Base-by-base conservation (phyloP, 2,113 vertebrate species). In the Callocephalon fimbriatum region DNA sequence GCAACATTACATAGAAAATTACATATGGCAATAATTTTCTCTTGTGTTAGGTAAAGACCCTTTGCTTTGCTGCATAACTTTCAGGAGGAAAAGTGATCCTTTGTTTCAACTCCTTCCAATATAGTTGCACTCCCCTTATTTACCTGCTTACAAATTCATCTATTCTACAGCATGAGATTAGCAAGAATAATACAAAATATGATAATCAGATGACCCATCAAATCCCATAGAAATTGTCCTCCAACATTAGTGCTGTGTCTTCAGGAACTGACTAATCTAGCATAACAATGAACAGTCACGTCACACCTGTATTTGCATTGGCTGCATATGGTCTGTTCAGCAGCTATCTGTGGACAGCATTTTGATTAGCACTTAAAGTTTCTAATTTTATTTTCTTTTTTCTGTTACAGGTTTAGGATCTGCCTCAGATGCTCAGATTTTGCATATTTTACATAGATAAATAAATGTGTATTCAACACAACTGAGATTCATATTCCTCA, bases 141-240 rank as follows among this genome's bases (percentile, higher is more conserved):
- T 95, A 88, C 37, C 31, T 84, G 53, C 44, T 89, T 3, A 19
- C 25, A 77, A 65, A 86, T 88, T 61, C 66, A 84, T 37, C 44
- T 90, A 19, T 56, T 78, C 56, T 72, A 61, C 70, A n/a, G 32
- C 23, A 81, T 6, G n/a, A 88, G 42, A 93, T 81, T 85, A 88
- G 54, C n/a, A 62, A 88, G 29, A 93, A 90, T 88, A 90, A 93
- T 54, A 75, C 1, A 6, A 95, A 90, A 88, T 86, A 95, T 90
- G 95, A 67, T 86, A 95, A 96, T 95, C n/a, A 95, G 76, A 71
- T 86, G 92, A 93, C 79, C 95, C 56, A 78, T 32, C 47, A 93
- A 91, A 88, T 63, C 79, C 88, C 90, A 92, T 4, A 87, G 73
- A 86, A 81, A 67, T 5, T 89, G 51, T 90, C 56, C 56, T 91